Conservation (phyloP, 2,113 vertebrate genomes). For the Ellobius talpinus region DNA sequence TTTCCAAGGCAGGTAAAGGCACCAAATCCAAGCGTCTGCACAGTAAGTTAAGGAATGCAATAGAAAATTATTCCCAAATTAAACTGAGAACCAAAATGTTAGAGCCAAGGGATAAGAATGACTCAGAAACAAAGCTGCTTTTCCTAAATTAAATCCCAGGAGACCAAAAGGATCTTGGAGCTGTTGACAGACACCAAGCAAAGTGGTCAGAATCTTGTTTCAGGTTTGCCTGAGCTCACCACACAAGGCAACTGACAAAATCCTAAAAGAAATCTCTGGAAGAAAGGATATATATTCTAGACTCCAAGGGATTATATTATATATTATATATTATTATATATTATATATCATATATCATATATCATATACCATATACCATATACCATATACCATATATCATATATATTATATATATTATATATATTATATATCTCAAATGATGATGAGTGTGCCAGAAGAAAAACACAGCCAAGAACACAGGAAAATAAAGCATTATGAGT, state of each 20-base stretch:
- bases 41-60: not conserved
- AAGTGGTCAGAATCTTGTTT: not conserved
- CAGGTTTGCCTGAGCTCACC: not conserved
- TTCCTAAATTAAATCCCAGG: not conserved
- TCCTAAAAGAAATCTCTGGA: not conserved
- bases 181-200: not conserved
- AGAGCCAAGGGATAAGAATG: not conserved
- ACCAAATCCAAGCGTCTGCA: not conserved
- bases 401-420: no score
- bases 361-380: no score
- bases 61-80: not conserved
- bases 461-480: not conserved
- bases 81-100: not conserved
- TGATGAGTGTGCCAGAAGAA: not conserved
- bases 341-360: no score
- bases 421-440: no score
- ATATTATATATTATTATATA: not conserved
- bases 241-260: not conserved
- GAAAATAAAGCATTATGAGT: not conserved
- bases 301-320: not conserved
- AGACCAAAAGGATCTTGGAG: not conserved
- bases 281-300: not conserved
- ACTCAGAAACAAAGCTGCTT: constrained; percentile 25
- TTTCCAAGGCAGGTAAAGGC: not conserved
- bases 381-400: accelerated